Base-by-base conservation (phyloP, 2,797 vertebrate species). In the Apogon hyalosoma region DNA sequence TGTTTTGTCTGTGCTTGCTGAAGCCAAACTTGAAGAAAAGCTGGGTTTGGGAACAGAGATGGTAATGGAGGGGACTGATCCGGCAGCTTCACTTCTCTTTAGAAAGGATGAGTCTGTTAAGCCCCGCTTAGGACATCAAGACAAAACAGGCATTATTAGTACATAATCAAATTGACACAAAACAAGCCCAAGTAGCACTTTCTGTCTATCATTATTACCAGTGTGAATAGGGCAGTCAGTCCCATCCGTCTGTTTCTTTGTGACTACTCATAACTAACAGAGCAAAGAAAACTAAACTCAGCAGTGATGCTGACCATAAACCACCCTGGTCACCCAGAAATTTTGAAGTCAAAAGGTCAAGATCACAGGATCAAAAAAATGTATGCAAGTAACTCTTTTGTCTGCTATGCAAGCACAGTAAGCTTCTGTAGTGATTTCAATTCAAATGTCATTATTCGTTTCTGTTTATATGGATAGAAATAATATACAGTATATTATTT, bases 1-100 rank as follows among this genome's bases (percentile, higher is more conserved):
- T 1, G 54, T 75, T 82, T 84, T 92, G 33, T 94, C 92, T 1
- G 78, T 8, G 0, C 68, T 7, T 7, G 69, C 69, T 0, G 87
- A 65, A 6, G 82, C 53, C 8, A 81, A 55, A 51, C 40, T 86
- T 1, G 80, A 46, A 19, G 72, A 18, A 12, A 88, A 85, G 68
- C 63, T 88, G 16, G 92, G 81, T 79, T 92, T 94, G 18, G 92
- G 88, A 57, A 92, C 55, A 7, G 92, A 80, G 59, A 94, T 69
- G 12, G 89, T 87, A 19, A 92, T 71, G 39, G 92, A 76, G 10
- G 91, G 89, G 7, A 86, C 53, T 0, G 84, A 51, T 9, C 62
- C 79, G 1, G 71, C 56, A 0, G 85, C 33, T 41, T 94, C 94
- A 38, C 48, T 90, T 65, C 93, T 91, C 73, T 87, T 93, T 42